phyloP scores from a whole-genome alignment of 2,888 invertebrate genomes.

The Ernsta delagoae region DNA sequence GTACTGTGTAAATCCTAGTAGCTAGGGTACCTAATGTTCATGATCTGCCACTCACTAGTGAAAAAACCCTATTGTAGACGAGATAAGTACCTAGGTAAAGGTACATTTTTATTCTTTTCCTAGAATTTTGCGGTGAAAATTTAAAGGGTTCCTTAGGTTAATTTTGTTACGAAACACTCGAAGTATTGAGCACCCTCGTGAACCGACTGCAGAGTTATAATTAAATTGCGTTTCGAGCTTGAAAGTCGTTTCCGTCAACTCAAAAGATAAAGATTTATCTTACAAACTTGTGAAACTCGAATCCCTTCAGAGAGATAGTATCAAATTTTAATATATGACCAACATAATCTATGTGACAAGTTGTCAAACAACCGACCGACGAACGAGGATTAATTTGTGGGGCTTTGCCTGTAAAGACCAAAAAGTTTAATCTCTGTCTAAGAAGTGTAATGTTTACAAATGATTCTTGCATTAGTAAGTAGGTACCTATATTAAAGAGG shows the following conservation, averaged over 20 bases:
- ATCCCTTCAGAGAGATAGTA: conserved; percentile 36
- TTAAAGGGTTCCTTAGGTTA: too few relatives aligned
- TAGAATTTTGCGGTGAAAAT: too few relatives aligned
- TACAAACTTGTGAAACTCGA: conserved; percentile 39
- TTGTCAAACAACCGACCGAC: conserved; percentile 47
- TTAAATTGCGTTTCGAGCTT: conserved; percentile 52
- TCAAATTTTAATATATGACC: conserved; percentile 39
- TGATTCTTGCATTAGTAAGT: not conserved
- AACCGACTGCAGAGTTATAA: conserved; percentile 48
- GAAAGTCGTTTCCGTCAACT: conserved; percentile 43
- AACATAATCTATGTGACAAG: conserved; percentile 41
- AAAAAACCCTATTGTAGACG: too few relatives aligned
- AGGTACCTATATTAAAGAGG: conserved; percentile 4
- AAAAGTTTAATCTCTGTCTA: conserved; percentile 13
- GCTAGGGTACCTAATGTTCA: too few relatives aligned
- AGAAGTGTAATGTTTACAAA: conserved; percentile 14
- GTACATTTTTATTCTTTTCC: too few relatives aligned
- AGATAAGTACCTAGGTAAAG: too few relatives aligned
- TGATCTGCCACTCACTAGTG: too few relatives aligned
- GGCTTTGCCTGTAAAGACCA: conserved; percentile 1
- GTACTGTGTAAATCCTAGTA: too few relatives aligned
- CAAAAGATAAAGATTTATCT: conserved; percentile 41
- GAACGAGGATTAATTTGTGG: conserved; percentile 34
- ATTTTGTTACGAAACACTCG: too few relatives aligned
- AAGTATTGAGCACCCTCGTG: conserved; percentile 8